Evolutionary conservation across 2,888 invertebrate genomes (phyloP).

Genomic region (Celastrina argiolus): DNA sequence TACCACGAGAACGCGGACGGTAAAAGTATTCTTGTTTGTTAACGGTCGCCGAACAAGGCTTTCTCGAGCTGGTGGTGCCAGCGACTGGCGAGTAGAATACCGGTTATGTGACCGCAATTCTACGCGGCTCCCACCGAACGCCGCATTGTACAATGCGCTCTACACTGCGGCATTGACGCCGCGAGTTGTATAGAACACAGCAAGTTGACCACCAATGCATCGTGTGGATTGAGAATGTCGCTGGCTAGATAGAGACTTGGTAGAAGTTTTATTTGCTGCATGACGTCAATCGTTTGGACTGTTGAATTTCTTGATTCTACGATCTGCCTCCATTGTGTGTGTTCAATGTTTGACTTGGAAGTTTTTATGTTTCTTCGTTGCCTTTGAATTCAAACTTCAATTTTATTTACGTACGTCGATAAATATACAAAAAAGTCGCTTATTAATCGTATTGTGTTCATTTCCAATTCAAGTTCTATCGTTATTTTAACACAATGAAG

Average conservation of each 20-base stretch:
- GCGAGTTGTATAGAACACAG: slow-evolving; percentile 29
- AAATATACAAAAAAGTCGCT: slow-evolving; percentile 44
- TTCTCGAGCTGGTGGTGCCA: slow-evolving; percentile 70
- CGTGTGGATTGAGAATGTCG: slow-evolving; percentile 30
- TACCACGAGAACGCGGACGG: slow-evolving; percentile 48
- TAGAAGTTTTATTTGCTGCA: slow-evolving; percentile 64
- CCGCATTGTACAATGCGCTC: slow-evolving; percentile 38
- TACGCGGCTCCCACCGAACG: slow-evolving; percentile 48
- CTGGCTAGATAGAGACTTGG: slow-evolving; percentile 37
- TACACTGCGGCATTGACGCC: slow-evolving; percentile 51
- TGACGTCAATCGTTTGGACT: slow-evolving; percentile 76
- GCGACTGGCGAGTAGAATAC: slow-evolving; percentile 65
- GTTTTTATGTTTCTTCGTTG: slow-evolving; percentile 34
- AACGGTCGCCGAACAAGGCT: slow-evolving; percentile 67
- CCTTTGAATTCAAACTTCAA: not conserved
- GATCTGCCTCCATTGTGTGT: slow-evolving; percentile 62
- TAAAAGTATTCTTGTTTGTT: slow-evolving; percentile 63
- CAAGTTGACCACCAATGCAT: slow-evolving; percentile 50
- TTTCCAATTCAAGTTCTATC: slow-evolving; percentile 65
- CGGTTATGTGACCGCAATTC: slow-evolving; percentile 77
- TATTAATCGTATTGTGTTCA: slow-evolving; percentile 58
- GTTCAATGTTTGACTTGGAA: slow-evolving; percentile 63
- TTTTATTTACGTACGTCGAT: not conserved
- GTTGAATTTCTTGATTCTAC: slow-evolving; percentile 71
- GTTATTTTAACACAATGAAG: slow-evolving; percentile 76